Conservation (phyloP, 2,888 invertebrate genomes). For the Brachylomia viminalis region DNA sequence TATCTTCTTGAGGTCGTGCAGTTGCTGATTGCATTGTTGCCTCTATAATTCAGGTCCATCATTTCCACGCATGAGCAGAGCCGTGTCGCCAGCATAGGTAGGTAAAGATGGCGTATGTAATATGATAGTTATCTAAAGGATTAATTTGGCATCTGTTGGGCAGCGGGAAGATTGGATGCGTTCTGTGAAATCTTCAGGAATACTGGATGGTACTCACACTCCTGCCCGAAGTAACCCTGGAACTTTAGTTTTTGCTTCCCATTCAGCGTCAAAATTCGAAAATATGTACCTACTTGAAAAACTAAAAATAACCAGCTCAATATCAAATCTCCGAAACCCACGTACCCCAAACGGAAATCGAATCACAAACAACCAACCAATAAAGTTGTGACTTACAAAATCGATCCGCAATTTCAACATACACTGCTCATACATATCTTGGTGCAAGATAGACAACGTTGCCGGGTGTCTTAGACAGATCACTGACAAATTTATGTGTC, state of each 20-base stretch:
- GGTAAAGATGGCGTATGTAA: not conserved
- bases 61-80: not conserved
- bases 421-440: slow-evolving; percentile 66
- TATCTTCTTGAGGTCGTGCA: not conserved
- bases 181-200: not conserved
- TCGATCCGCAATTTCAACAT: slow-evolving; percentile 63
- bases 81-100: not conserved
- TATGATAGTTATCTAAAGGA: not conserved
- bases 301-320: too few relatives aligned
- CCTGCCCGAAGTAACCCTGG: not conserved
- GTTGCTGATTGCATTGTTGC: not conserved
- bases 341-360: slow-evolving; percentile 32
- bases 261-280: not conserved
- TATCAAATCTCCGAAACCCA: slow-evolving; percentile 23
- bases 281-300: too few relatives aligned
- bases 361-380: slow-evolving; percentile 48
- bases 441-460: slow-evolving; percentile 65
- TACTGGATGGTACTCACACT: not conserved
- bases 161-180: too few relatives aligned
- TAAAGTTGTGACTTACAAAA: slow-evolving; percentile 58
- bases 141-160: too few relatives aligned
- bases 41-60: not conserved
- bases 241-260: not conserved
- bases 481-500: slow-evolving; percentile 86
- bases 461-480: slow-evolving; percentile 75